Conservation (phyloP, 2,797 vertebrate species). For the Aulostomus chinensis region DNA sequence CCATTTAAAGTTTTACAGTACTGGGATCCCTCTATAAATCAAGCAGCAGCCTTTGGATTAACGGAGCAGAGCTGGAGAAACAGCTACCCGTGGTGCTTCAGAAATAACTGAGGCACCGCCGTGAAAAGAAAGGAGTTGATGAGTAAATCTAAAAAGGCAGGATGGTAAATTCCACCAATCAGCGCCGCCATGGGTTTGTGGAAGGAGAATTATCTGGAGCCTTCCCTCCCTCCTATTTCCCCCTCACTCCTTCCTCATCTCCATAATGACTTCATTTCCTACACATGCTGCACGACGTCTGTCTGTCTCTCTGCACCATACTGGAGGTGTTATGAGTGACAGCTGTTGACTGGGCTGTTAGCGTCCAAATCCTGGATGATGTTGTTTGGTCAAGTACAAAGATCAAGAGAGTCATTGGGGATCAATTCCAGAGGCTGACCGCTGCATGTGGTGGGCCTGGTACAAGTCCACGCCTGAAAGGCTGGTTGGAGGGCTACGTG, state of each 20-base stretch:
- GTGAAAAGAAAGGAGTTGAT: slow-evolving; percentile 30
- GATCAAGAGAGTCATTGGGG: slow-evolving; percentile 22
- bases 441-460: slow-evolving; percentile 29
- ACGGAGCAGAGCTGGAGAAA: slow-evolving; percentile 36
- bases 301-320: slow-evolving; percentile 27
- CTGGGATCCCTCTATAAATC: slow-evolving; percentile 68
- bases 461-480: slow-evolving; percentile 23
- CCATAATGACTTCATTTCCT: slow-evolving; percentile 55
- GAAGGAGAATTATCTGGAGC: slow-evolving; percentile 33
- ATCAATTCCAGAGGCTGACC: slow-evolving; percentile 22
- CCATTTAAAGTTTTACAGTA: slow-evolving; percentile 53
- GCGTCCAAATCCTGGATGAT: slow-evolving; percentile 37
- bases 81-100: slow-evolving; percentile 29
- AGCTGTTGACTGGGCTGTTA: slow-evolving; percentile 52
- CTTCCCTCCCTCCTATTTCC: not conserved
- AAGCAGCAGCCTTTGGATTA: slow-evolving; percentile 52
- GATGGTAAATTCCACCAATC: slow-evolving; percentile 35
- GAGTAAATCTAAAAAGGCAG: slow-evolving; percentile 39
- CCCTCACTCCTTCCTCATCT: slow-evolving; percentile 37
- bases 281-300: slow-evolving; percentile 30
- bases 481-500: slow-evolving; percentile 30
- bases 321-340: slow-evolving; percentile 49
- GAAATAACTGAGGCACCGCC: slow-evolving; percentile 43
- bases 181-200: slow-evolving; percentile 3
- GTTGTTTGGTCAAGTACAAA: slow-evolving; percentile 40